These are phyloP conservation scores for Coelinius sp. DNA, from an alignment of 2,888 invertebrate species.

Conservation along the genomic window DNA sequence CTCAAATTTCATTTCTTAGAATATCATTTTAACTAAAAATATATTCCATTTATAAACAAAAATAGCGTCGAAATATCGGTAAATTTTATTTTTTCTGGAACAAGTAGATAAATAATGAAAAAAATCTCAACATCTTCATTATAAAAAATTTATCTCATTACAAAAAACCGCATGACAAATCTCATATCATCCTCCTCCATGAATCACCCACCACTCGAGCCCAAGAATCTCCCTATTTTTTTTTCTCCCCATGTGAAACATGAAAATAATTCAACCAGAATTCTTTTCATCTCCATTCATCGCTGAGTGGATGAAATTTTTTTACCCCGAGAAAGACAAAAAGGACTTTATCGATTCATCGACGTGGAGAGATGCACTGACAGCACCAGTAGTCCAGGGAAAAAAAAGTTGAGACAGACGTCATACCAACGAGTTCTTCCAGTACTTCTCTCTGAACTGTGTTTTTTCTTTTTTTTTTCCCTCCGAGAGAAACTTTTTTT, in stretches of 20 bases:
- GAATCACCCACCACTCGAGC: background rate
- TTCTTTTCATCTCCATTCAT: background rate
- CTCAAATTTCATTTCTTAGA: no score
- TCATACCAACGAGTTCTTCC: conserved; percentile 2
- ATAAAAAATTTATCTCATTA: background rate
- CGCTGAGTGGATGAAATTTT: conserved; percentile 1
- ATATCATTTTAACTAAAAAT: no score
- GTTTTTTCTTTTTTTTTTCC: background rate
- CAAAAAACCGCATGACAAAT: background rate
- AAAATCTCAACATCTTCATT: no score
- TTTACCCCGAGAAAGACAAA: background rate
- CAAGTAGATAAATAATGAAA: no score
- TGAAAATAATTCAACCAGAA: background rate
- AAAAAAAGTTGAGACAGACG: conserved; percentile 6
- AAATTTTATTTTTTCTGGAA: no score
- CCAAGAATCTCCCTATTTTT: background rate
- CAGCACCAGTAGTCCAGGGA: background rate
- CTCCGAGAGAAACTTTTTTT: background rate
- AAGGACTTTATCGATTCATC: conserved; percentile 3
- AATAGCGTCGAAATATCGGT: no score
- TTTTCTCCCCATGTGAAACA: background rate
- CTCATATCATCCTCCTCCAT: background rate
- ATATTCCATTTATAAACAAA: no score
- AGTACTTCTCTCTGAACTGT: background rate
- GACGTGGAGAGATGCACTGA: background rate